Percentiles rank a stretch among this genome's conserved stretches.
phyloP scores from a whole-genome alignment of 2,888 invertebrate genomes.

The Oasisia sp. region DNA sequence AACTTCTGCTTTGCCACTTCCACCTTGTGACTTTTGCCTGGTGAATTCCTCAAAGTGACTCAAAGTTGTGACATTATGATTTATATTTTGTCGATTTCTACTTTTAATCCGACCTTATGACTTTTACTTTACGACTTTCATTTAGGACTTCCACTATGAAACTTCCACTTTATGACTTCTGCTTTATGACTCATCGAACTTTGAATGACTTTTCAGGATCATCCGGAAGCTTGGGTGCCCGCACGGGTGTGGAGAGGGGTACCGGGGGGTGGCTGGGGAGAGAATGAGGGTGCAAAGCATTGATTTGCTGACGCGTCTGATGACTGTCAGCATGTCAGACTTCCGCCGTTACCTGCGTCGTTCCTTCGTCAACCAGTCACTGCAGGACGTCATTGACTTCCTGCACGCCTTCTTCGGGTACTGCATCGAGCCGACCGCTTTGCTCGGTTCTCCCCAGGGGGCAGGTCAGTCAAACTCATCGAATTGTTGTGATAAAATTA shows the following conservation, averaged over 20 bases:
- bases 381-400: slow-evolving; percentile 89
- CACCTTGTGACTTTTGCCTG: not conserved
- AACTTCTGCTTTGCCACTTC: not conserved
- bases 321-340: slow-evolving; percentile 75
- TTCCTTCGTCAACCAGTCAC: slow-evolving; percentile 77
- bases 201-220: slow-evolving; percentile 70
- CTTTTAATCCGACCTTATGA: no score
- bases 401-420: slow-evolving; percentile 95
- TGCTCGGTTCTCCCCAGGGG: slow-evolving; percentile 9
- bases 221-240: slow-evolving; percentile 92
- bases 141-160: no score
- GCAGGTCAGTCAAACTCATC: slow-evolving; percentile 3
- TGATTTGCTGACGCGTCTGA: slow-evolving; percentile 79
- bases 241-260: slow-evolving; percentile 87
- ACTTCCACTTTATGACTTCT: not conserved
- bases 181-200: slow-evolving; percentile 14
- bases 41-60: not conserved
- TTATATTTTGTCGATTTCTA: no score
- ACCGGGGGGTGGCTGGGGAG: slow-evolving; percentile 56
- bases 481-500: not conserved
- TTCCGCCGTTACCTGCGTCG: slow-evolving; percentile 77
- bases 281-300: slow-evolving; percentile 84
- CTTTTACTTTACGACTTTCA: no score
- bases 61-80: not conserved
- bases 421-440: slow-evolving; percentile 83